Base-by-base conservation (phyloP, 1,140 invertebrate genomes). In the Druon quercuslanigerum region DNA sequence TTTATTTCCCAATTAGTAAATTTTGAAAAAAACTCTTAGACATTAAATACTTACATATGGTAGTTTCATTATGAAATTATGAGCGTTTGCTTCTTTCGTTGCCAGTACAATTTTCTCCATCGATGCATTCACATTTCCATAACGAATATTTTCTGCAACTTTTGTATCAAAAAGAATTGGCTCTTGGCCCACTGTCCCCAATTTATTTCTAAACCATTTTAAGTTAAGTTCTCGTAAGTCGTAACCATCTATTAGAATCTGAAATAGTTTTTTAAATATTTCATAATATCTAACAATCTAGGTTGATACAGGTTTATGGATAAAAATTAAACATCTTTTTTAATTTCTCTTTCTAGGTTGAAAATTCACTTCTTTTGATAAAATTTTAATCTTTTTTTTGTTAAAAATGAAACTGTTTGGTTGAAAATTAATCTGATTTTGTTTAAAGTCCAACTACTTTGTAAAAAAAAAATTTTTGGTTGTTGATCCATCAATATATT, bases 131-230 rank as follows among this genome's bases (percentile, higher is more conserved):
- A 93, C 92, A 4, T 92, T 88, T 0, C 96, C 96, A 83, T 95
- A 95, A n/a, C 94, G 91, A 72, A 97, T 96, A 88, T 97, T 97
- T 87, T 96, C 95, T 13, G 91, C 92, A 16, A 97, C 95, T 0
- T 94, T 94, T 2, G 93, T 94, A 51, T 94, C 94, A 79, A 97
- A 97, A 0, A 97, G 90, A 16, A 96, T 93, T 0, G 96, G 96
- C 84, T 97, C 96, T 90, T 97, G 96, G 3, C 95, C 94, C 1
- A 97, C 96, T 13, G 96, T 92, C 12, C 95, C 96, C 70, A 96
- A 95, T 73, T 95, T 93, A 20, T 91, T 91, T 6, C 95, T 91
- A 14, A 96, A 85, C 95, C 95, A 96, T 25, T 92, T 92, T 1
- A 97, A 89, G 77, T 96, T 95, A 5, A 96, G 83, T 17, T 93